Evolutionary conservation across 1,140 invertebrate species (phyloP), one percentile per base, ranked within the genome.

Genomic region (Linepithema humile): DNA sequence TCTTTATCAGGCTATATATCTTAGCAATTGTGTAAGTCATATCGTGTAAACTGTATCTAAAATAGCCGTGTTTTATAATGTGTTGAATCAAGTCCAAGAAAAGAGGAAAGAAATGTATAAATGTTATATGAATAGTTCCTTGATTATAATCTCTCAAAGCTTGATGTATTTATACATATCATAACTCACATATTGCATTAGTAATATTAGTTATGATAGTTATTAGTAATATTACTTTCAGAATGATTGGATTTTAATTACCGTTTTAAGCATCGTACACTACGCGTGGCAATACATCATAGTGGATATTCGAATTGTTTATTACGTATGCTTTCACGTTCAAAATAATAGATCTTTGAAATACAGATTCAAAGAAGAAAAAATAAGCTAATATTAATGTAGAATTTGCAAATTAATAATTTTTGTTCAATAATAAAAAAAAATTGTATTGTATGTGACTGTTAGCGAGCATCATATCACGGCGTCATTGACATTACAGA

Each of bases 231-330:
- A n/a, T n/a, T n/a, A n/a, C n/a, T n/a, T n/a, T n/a, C n/a, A n/a
- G n/a, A 75, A 75, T 45, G 40, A 45, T 62, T 75, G 26, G 6
- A 45, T 75, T 60, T 75, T 60, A 45, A 75, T 75, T 45, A 55
- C n/a, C 57, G 29, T 38, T 75, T 53, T 32, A 23, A 75, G 26
- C 55, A n/a, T 59, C 23, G 23, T 40, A 35, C 20, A 3, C 48
- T 7, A n/a, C 15, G 4, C 32, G 9, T n/a, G 29, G 15, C 32
- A 23, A 5, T 40, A 38, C 20, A 6, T 59, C 53, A 23, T 74
- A 40, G 59, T 35, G 32, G 53, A n/a, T 74, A 35, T 20, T 29
- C 1, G 38, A 59, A 32, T 60, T 60, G 38, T 45, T 59, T 26
- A 29, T 59, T 59, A 29, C 26, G 26, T 12, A 15, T 15, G 17